These are phyloP conservation scores for Eubasilissa splendida DNA, from an alignment of 2,888 invertebrate genomes.

Conservation along the genomic window DNA sequence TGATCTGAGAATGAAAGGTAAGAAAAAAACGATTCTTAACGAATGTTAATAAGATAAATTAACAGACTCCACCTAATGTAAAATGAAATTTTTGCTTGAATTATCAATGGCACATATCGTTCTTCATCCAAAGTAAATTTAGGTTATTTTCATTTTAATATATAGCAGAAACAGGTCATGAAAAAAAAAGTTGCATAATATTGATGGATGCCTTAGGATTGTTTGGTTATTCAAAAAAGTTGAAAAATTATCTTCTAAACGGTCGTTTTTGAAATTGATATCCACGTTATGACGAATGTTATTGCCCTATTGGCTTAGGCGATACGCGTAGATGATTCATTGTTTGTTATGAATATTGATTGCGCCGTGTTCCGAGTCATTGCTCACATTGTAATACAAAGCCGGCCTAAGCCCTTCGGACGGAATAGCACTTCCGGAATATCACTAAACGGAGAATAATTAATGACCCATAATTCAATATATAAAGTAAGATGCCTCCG, in stretches of 20 bases:
- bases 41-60: no score
- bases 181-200: slow-evolving; percentile 43
- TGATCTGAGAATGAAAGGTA: no score
- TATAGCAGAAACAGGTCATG: neutral
- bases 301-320: slow-evolving; percentile 38
- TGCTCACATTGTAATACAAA: slow-evolving; percentile 22
- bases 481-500: slow-evolving; percentile 13
- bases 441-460: slow-evolving; percentile 30
- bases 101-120: no score
- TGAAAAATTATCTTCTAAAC: slow-evolving; percentile 24
- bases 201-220: slow-evolving; percentile 47
- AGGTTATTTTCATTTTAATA: no score
- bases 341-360: slow-evolving; percentile 33
- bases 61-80: no score
- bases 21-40: no score
- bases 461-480: slow-evolving; percentile 37
- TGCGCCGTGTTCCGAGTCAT: slow-evolving; percentile 20
- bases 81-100: no score
- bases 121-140: no score
- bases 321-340: slow-evolving; percentile 31
- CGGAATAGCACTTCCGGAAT: neutral
- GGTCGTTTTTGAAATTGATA: slow-evolving; percentile 11
- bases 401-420: neutral
- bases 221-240: slow-evolving; percentile 36
- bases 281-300: slow-evolving; percentile 45